Percentiles rank a stretch among this genome's conserved stretches.
phyloP scores from a whole-genome alignment of 2,113 vertebrate species.

The Forbesichthys papilliferus region DNA sequence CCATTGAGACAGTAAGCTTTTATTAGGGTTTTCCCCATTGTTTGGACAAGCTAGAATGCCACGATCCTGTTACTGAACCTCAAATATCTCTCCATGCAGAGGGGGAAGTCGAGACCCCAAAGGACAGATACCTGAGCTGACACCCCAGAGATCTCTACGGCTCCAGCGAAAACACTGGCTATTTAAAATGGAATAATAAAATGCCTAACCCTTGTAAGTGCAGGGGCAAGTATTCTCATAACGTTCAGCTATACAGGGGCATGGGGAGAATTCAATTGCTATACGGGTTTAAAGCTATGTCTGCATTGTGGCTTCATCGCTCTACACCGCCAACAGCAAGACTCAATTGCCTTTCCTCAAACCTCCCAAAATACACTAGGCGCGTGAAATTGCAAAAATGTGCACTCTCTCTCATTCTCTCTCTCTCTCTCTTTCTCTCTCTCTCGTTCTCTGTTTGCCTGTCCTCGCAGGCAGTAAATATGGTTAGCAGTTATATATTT shows the following conservation, averaged over 20 bases:
- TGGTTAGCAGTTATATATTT: conserved; percentile 33
- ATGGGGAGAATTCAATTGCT: conserved; percentile 52
- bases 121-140: conserved; percentile 64
- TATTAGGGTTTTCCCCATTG: conserved; percentile 56
- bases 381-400: conserved; percentile 73
- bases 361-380: conserved; percentile 41
- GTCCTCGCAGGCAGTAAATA: conserved; percentile 48
- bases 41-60: conserved; percentile 45
- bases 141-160: conserved; percentile 44
- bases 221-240: conserved; percentile 55
- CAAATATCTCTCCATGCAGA: conserved; percentile 41
- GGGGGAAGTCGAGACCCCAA: conserved; percentile 24
- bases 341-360: conserved; percentile 57
- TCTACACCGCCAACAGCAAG: conserved; percentile 53
- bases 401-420: conserved; percentile 49
- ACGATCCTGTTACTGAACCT: conserved; percentile 56
- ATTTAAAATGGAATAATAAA: conserved; percentile 68
- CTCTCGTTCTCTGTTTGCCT: conserved; percentile 25
- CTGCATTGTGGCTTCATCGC: conserved; percentile 39
- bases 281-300: conserved; percentile 41
- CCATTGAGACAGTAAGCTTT: conserved; percentile 60
- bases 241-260: conserved; percentile 35
- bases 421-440: conserved; percentile 10
- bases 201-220: conserved; percentile 59
- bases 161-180: conserved; percentile 68